These are phyloP conservation scores for Lasioglossum malachurum DNA, from an alignment of 2,888 invertebrate species.

Conservation along the genomic window DNA sequence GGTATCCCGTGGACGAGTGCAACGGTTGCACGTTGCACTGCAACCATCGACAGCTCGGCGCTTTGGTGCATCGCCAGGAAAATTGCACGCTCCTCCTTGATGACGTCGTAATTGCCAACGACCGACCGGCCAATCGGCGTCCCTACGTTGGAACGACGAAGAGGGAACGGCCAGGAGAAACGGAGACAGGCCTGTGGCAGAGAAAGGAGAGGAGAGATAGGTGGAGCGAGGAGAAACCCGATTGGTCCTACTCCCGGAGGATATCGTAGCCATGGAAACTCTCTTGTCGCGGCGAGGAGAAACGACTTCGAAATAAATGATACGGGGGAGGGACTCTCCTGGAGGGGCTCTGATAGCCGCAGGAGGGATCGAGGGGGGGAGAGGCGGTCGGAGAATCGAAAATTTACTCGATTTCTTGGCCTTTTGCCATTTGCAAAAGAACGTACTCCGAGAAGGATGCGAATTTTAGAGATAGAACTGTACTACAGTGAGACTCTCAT, in stretches of 20 bases:
- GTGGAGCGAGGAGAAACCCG: conserved; percentile 76
- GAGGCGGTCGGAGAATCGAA: background rate
- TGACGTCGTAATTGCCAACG: conserved; percentile 73
- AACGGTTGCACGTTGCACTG: background rate
- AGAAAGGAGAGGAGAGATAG: conserved; percentile 69
- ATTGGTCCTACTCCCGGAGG: conserved; percentile 78
- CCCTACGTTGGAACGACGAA: conserved; percentile 51
- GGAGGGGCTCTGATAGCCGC: conserved; percentile 34
- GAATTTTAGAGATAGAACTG: background rate
- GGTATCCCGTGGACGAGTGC: conserved; percentile 51
- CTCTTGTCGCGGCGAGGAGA: conserved; percentile 47
- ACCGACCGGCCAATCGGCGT: conserved; percentile 71
- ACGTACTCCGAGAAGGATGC: background rate
- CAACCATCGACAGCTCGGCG: conserved; percentile 60
- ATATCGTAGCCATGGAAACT: conserved; percentile 82
- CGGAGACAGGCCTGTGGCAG: conserved; percentile 26
- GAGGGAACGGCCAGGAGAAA: conserved; percentile 25
- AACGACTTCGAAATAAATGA: conserved; percentile 65
- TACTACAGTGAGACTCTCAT: background rate
- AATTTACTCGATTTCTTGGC: conserved; percentile 1
- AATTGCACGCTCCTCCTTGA: conserved; percentile 66
- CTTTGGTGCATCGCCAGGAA: conserved; percentile 67
- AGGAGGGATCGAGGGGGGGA: conserved; percentile 6
- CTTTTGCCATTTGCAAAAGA: background rate
- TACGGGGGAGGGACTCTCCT: conserved; percentile 29